Conservation (phyloP, 1,140 invertebrate genomes). For the Heliconius hewitsoni region DNA sequence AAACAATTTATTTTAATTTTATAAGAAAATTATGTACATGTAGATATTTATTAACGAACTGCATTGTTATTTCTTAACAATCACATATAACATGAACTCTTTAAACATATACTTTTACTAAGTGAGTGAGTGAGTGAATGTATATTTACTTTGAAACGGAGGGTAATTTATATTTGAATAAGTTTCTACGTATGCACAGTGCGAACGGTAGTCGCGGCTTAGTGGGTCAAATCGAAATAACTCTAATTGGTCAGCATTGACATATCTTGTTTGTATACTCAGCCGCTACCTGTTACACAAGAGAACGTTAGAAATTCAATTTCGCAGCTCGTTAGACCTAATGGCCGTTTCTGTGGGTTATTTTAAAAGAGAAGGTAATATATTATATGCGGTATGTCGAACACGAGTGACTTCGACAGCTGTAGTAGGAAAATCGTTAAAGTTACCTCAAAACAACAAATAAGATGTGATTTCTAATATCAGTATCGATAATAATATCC, state of each 20-base stretch:
- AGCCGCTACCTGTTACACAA: constrained; percentile 14
- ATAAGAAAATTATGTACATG: too few relatives aligned
- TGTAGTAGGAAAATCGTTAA: too few relatives aligned
- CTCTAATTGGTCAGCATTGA: constrained; percentile 28
- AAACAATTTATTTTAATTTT: too few relatives aligned
- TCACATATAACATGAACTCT: not conserved
- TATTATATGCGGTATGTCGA: not conserved
- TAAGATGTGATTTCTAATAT: not conserved
- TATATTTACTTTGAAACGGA: not conserved
- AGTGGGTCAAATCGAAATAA: constrained; percentile 30
- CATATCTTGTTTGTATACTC: constrained; percentile 24
- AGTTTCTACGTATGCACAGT: not conserved
- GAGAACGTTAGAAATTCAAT: constrained; percentile 13
- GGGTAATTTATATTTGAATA: constrained; percentile 1
- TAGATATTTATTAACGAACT: too few relatives aligned
- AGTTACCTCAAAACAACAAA: not conserved
- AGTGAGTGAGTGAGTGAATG: not conserved
- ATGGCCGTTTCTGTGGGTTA: not conserved
- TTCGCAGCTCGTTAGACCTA: constrained; percentile 8
- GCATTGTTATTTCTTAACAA: too few relatives aligned
- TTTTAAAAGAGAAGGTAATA: not conserved
- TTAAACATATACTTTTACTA: not conserved
- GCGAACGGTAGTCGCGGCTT: constrained; percentile 7
- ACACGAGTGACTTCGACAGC: not conserved
- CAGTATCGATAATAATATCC: too few relatives aligned